These are phyloP conservation scores for Coremacera marginata DNA, from an alignment of 2,888 invertebrate species.

Conservation along the genomic window DNA sequence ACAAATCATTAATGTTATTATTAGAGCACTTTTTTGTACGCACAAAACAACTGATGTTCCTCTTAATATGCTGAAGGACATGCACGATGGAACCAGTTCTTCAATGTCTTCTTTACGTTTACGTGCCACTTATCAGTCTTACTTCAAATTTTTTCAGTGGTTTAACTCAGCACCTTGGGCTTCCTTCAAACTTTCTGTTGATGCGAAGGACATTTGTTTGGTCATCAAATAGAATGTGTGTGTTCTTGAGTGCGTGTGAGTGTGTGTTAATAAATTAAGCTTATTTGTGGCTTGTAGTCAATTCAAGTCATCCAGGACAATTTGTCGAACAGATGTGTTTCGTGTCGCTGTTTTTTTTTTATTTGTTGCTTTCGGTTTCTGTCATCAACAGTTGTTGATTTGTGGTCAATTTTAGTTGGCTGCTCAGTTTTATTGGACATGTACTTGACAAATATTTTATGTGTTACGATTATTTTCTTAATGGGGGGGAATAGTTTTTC, in stretches of 20 bases:
- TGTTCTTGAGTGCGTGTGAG: constrained; percentile 54
- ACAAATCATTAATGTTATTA: constrained; percentile 66
- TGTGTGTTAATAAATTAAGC: constrained; percentile 52
- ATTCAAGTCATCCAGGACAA: constrained; percentile 60
- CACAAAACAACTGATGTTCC: constrained; percentile 62
- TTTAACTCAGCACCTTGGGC: neutral
- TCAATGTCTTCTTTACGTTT: neutral
- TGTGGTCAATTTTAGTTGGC: constrained; percentile 19
- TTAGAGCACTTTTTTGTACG: constrained; percentile 63
- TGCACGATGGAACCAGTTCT: neutral
- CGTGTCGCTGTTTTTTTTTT: constrained; percentile 1
- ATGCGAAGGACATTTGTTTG: constrained; percentile 57
- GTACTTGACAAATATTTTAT: constrained; percentile 40
- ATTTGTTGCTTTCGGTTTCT: constrained; percentile 45
- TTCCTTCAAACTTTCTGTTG: neutral
- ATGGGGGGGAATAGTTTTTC: neutral
- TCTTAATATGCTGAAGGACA: constrained; percentile 18
- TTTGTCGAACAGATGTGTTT: constrained; percentile 61
- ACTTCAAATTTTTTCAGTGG: neutral
- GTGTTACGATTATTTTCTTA: neutral
- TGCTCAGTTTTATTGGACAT: constrained; percentile 21
- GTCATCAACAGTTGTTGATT: constrained; percentile 40
- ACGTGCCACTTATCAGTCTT: constrained; percentile 36
- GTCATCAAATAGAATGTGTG: constrained; percentile 54
- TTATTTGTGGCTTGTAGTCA: constrained; percentile 59